Conservation (phyloP, 2,888 invertebrate species). For the Zele albiditarsus region DNA sequence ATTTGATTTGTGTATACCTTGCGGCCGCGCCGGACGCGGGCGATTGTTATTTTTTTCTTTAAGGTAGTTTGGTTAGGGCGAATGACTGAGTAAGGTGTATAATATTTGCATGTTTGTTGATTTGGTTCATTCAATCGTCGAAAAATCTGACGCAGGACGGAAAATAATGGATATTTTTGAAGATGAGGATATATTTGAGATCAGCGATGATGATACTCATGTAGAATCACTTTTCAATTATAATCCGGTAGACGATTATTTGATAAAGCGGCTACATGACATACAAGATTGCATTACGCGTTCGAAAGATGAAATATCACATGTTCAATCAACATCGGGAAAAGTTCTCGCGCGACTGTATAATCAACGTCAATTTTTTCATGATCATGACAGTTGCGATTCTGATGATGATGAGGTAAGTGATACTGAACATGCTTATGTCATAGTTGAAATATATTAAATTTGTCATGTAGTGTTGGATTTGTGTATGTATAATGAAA, state of each 20-base stretch:
- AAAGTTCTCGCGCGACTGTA: constrained; percentile 55
- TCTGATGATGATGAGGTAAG: constrained; percentile 61
- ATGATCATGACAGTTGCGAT: constrained; percentile 55
- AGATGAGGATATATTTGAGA: constrained; percentile 58
- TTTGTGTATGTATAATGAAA: neutral
- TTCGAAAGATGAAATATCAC: constrained; percentile 53
- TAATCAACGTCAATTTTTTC: constrained; percentile 47
- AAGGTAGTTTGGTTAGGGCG: too few species aligned
- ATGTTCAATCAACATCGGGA: constrained; percentile 50
- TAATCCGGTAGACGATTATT: constrained; percentile 63
- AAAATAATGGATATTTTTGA: constrained; percentile 10
- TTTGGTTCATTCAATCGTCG: too few species aligned
- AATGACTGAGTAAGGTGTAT: too few species aligned
- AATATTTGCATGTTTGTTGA: too few species aligned
- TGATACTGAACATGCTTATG: neutral
- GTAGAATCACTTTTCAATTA: neutral
- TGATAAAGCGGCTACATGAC: constrained; percentile 57
- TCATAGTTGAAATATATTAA: too few species aligned
- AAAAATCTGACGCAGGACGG: neutral
- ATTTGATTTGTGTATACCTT: too few species aligned
- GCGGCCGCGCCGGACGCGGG: too few species aligned
- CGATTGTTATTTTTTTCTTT: too few species aligned
- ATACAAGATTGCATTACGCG: constrained; percentile 55
- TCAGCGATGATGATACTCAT: constrained; percentile 51
- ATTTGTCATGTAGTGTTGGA: constrained; percentile 7